Evolutionary conservation across 2,797 vertebrate genomes (phyloP).

Genomic region (Amniataba percoides): DNA sequence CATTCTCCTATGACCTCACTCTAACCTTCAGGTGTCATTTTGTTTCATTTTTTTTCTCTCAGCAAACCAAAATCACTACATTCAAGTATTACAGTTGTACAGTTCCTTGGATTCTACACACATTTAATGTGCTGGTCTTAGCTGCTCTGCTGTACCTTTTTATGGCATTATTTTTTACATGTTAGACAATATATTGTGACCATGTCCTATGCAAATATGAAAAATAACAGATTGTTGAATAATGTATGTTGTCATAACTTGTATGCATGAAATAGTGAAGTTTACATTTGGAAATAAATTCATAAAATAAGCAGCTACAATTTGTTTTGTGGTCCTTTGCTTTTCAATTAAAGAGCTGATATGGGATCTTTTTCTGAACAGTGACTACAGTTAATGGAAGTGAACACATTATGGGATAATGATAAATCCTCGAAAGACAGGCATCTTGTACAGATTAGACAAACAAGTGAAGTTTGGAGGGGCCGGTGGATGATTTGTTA

Average conservation of each 20-base stretch:
- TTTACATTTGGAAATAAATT: constrained; percentile 99
- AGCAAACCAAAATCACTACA: constrained; percentile 93
- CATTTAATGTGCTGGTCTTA: constrained; percentile 89
- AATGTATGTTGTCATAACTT: constrained; percentile 94
- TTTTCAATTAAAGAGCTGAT: not conserved
- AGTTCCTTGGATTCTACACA: constrained; percentile 86
- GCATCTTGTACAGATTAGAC: not conserved
- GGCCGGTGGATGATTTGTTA: not conserved
- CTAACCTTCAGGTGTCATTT: constrained; percentile 84
- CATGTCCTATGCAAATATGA: constrained; percentile 96
- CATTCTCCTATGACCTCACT: constrained; percentile 84
- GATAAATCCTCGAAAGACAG: not conserved
- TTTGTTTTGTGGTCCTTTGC: constrained; percentile 34
- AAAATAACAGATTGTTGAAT: constrained; percentile 94
- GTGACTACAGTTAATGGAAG: not conserved
- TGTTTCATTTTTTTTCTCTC: constrained; percentile 64
- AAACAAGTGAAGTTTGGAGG: not conserved
- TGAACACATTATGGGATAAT: not conserved
- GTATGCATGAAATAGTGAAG: constrained; percentile 99
- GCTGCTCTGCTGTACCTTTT: constrained; percentile 96
- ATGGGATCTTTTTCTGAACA: not conserved
- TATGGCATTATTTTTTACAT: constrained; percentile 97
- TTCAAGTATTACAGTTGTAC: constrained; percentile 95
- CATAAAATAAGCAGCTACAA: constrained; percentile 85
- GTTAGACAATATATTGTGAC: constrained; percentile 99